phyloP scores from a whole-genome alignment of 2,113 vertebrate species.

The Zosterops hypoxanthus region DNA sequence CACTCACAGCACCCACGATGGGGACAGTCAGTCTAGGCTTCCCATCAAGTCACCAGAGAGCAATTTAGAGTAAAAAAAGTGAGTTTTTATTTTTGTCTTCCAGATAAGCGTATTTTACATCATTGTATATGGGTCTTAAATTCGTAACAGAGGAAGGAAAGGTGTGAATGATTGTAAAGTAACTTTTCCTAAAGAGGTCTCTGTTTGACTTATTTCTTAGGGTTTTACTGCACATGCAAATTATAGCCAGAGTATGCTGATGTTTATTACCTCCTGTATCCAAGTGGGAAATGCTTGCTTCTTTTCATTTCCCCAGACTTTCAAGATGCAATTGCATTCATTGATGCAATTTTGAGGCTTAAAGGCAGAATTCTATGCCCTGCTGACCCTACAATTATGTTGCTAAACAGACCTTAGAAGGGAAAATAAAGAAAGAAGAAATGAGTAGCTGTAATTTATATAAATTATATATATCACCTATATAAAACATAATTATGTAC shows the following conservation, averaged over 20 bases:
- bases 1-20: not conserved
- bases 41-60: not conserved
- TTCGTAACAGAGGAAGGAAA: not conserved
- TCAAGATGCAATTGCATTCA: not conserved
- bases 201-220: not conserved
- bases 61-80: not conserved
- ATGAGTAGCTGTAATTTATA: not conserved
- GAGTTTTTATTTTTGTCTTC: not conserved
- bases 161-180: not conserved
- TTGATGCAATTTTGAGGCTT: not conserved
- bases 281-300: not conserved
- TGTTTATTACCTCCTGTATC: not conserved
- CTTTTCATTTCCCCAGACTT: not conserved
- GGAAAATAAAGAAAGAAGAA: not conserved
- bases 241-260: not conserved
- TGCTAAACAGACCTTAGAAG: not conserved
- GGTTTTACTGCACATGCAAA: not conserved
- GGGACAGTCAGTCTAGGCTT: not conserved
- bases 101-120: not conserved
- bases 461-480: not conserved
- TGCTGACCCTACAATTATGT: not conserved
- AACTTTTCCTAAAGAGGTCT: not conserved
- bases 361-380: not conserved
- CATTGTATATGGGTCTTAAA: not conserved
- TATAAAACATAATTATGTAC: not conserved